Evolutionary conservation across 2,797 vertebrate genomes (phyloP).

Genomic region (Vireo griseus): DNA sequence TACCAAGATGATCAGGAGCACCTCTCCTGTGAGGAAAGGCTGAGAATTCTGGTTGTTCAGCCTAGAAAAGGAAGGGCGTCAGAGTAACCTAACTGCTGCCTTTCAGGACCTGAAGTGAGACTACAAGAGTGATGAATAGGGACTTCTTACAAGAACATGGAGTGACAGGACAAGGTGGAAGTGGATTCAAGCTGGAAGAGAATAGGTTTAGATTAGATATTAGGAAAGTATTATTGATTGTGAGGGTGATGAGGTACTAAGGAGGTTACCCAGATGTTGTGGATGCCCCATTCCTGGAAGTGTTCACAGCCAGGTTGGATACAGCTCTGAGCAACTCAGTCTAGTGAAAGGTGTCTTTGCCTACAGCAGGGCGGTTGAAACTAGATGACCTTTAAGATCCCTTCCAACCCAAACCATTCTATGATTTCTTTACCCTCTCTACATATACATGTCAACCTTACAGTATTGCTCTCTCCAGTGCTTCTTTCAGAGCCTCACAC

Average conservation of each 20-base stretch:
- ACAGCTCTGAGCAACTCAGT: neutral
- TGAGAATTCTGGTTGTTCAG: neutral
- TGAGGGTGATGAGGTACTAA: neutral
- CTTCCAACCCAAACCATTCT: neutral
- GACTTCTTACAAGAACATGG: too few relatives aligned
- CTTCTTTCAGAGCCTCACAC: neutral
- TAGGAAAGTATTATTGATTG: neutral
- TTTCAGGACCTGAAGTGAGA: neutral
- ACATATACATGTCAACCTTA: fast-evolving
- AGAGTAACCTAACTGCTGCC: too few relatives aligned
- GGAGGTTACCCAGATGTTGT: neutral
- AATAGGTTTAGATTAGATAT: neutral
- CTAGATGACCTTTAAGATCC: too few relatives aligned
- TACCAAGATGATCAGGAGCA: neutral
- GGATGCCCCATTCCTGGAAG: neutral
- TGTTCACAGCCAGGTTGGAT: neutral
- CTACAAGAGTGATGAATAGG: neutral
- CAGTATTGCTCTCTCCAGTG: too few relatives aligned
- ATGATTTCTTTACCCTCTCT: neutral
- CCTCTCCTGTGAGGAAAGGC: neutral
- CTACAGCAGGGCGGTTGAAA: fast-evolving
- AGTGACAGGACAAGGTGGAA: neutral
- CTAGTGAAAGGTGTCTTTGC: neutral
- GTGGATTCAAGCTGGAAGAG: neutral
- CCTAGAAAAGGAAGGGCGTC: neutral